These are phyloP conservation scores for Spongia lamella DNA, from an alignment of 37 sponge, comb jelly and placozoan genomes.

Conservation along the genomic window DNA sequence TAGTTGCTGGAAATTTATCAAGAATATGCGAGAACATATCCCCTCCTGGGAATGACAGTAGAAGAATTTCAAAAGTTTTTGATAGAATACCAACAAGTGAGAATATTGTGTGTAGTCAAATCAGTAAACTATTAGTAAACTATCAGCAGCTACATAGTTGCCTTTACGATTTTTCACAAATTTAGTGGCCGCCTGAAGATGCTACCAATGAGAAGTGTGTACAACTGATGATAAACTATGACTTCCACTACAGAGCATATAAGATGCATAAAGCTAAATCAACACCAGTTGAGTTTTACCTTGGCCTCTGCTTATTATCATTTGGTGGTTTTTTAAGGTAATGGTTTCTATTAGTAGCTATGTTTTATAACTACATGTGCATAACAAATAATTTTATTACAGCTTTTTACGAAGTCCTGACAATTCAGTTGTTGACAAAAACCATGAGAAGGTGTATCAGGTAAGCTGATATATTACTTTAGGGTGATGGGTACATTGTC, in stretches of 20 bases:
- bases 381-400: background rate
- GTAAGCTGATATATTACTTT: constrained; percentile 1
- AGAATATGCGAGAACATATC: constrained; percentile 43
- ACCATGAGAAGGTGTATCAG: constrained; percentile 17
- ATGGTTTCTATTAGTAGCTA: background rate
- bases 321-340: constrained; percentile 80
- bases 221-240: constrained; percentile 45
- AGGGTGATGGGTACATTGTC: too few species aligned
- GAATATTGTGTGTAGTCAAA: constrained; percentile 1
- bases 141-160: too few species aligned
- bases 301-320: constrained; percentile 33
- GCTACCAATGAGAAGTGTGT: background rate
- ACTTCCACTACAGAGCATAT: constrained; percentile 58
- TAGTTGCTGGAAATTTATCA: constrained; percentile 46
- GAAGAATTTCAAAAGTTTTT: constrained; percentile 66
- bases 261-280: constrained; percentile 54
- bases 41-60: constrained; percentile 52
- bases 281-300: constrained; percentile 30
- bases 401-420: constrained; percentile 26
- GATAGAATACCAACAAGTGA: constrained; percentile 44
- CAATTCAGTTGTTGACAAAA: background rate
- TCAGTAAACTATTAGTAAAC: background rate
- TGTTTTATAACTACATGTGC: constrained; percentile 1
- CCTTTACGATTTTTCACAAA: too few species aligned
- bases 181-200: constrained; percentile 54